A percentile compares a stretch with the other conserved stretches of the same genome.
phyloP scores from a whole-genome alignment of 30 jellyfish, hydroid and myxozoan genomes.

The Sanderia malayensis region DNA sequence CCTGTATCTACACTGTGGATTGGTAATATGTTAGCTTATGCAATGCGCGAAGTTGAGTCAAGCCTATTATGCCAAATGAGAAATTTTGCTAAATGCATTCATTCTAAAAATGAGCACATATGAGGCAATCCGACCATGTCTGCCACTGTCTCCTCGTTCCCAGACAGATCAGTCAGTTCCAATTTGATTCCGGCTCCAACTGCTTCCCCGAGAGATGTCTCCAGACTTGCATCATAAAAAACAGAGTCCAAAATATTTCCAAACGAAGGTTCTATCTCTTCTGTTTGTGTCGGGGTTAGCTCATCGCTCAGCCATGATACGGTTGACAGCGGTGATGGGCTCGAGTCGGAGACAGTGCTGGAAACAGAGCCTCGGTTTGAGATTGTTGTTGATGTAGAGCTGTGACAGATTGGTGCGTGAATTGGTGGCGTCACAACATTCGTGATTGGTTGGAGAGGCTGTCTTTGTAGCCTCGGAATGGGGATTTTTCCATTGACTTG shows the following conservation, averaged over 20 bases:
- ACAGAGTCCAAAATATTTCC: constrained; percentile 40
- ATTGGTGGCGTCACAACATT: constrained; percentile 14
- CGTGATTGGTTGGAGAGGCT: constrained; percentile 36
- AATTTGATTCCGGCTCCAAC: constrained; percentile 43
- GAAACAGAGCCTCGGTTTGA: constrained; percentile 40
- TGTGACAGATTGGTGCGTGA: constrained; percentile 11
- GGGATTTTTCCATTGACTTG: constrained; percentile 19
- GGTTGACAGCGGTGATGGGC: constrained; percentile 20
- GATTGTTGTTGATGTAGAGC: constrained; percentile 21
- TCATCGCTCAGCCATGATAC: constrained; percentile 8
- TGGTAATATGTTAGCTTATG: too few relatives aligned
- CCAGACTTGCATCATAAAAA: constrained; percentile 48
- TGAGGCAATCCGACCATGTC: constrained; percentile 62
- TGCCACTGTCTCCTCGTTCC: not conserved
- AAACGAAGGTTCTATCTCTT: constrained; percentile 24
- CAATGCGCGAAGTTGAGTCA: too few relatives aligned
- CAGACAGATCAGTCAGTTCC: constrained; percentile 39
- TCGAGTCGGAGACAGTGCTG: constrained; percentile 26
- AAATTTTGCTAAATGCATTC: too few relatives aligned
- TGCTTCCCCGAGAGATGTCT: constrained; percentile 47
- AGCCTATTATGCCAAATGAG: too few relatives aligned
- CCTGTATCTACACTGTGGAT: too few relatives aligned
- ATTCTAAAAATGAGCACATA: constrained; percentile 36
- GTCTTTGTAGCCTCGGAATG: constrained; percentile 29
- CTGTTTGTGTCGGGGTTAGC: not conserved